These are phyloP conservation scores for Burhinus oedicnemus DNA, from an alignment of 2,113 vertebrate genomes.

Conservation along the genomic window DNA sequence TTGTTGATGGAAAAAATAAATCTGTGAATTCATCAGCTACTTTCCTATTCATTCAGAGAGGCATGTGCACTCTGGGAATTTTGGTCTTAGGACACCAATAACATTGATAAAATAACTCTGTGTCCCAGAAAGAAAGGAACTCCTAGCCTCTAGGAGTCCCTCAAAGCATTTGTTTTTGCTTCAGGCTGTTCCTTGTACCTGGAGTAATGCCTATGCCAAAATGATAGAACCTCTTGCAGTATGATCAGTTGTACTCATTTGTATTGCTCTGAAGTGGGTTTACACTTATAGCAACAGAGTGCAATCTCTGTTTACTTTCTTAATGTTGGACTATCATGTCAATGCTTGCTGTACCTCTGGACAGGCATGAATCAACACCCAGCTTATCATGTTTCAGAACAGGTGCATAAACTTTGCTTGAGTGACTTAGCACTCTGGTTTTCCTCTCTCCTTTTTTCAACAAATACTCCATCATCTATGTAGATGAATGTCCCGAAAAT, in stretches of 20 bases:
- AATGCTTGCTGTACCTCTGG: background rate
- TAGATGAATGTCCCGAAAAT: slow-evolving; percentile 36
- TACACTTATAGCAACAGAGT: background rate
- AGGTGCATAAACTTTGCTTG: slow-evolving; percentile 45
- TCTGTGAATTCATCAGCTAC: background rate
- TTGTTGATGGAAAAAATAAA: background rate
- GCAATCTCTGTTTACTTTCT: background rate
- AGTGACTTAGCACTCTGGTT: slow-evolving; percentile 44
- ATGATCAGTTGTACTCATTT: background rate
- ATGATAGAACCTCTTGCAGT: background rate
- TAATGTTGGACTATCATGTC: background rate
- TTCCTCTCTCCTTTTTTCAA: slow-evolving; percentile 3
- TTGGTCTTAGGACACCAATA: background rate
- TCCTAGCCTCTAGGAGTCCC: background rate
- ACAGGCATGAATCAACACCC: background rate
- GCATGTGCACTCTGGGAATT: background rate
- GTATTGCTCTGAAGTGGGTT: background rate
- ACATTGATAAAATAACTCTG: background rate
- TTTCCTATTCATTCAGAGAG: background rate
- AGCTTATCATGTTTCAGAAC: slow-evolving; percentile 43
- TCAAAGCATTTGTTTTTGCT: background rate
- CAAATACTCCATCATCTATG: background rate
- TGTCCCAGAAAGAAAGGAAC: background rate
- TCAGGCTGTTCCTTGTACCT: background rate
- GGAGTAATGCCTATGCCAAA: background rate